Base-by-base conservation (phyloP, 2,113 vertebrate genomes). In the Forbesichthys papilliferus region DNA sequence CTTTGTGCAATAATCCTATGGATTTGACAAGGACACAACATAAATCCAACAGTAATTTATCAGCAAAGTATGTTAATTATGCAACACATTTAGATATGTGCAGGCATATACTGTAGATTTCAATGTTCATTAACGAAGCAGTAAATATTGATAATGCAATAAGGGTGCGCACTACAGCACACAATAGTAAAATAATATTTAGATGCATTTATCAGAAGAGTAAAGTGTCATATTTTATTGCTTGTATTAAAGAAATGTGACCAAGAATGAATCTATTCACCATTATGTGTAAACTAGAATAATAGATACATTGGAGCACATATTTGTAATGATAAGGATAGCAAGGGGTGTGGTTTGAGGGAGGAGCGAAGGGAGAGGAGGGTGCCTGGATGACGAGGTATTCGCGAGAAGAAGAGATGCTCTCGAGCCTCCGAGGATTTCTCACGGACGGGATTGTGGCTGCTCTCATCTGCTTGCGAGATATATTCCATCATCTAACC, bases 401-500 rank as follows among this genome's bases (percentile, higher is more conserved):
- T 87, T 87, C 85, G 89, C 83, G 85, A 85, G 88, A 52, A 83
- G 71, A 62, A 83, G 71, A 62, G 71, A 85, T 61, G 72, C 77
- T 79, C 74, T 78, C 54, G 48, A 49, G 14, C 66, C 65, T 67
- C 75, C 70, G 71, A 58, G 57, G 62, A 49, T 68, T 69, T 81
- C 69, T 66, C 66, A 55, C 84, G 61, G 83, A 80, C 84, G 77
- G 81, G 74, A 72, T 82, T 75, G 82, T 68, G 73, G 51, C 52
- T 57, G 84, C 71, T 48, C 27, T 61, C 78, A 72, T 69, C 69
- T 61, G 64, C 60, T 67, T 70, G 53, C 56, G 85, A 74, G 86
- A 90, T 85, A 88, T 82, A 83, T 73, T 84, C 78, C 81, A 75
- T 79, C 89, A 68, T 85, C 84, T 80, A 74, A 86, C 74, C 80